Percentiles rank a stretch among this genome's conserved stretches.
Evolutionary conservation across 2,888 invertebrate genomes (phyloP).

Genomic region (Agrotis exclamationis): DNA sequence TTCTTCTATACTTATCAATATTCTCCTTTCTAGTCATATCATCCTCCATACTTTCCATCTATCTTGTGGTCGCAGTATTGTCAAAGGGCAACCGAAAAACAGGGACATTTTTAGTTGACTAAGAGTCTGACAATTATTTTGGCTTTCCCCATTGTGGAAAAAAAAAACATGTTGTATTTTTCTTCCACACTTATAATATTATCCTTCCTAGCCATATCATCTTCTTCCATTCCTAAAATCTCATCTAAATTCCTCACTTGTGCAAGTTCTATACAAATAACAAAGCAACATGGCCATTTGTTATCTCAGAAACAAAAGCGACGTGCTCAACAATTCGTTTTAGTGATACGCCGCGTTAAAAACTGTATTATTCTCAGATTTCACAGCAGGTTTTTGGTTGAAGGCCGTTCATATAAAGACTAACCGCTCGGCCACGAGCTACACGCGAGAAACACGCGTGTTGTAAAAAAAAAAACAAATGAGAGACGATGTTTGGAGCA

Average conservation of each 20-base stretch:
- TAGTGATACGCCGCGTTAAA: constrained; percentile 11
- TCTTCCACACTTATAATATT: no score
- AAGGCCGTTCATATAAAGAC: constrained; percentile 27
- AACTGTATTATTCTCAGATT: constrained; percentile 43
- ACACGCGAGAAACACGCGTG: neutral
- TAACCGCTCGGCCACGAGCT: neutral
- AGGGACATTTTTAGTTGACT: no score
- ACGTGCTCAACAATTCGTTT: constrained; percentile 19
- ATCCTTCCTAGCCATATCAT: no score
- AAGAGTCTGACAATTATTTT: no score
- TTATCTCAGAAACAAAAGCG: constrained; percentile 10
- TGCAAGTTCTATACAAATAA: neutral
- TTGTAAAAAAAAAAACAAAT: neutral
- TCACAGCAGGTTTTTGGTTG: constrained; percentile 39
- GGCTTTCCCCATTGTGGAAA: no score
- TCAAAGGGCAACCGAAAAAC: no score
- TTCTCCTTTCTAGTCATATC: no score
- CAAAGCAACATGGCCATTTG: constrained; percentile 7
- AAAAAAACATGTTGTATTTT: no score
- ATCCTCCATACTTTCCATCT: no score
- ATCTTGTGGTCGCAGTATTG: no score
- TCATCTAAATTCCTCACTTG: neutral
- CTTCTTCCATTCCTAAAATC: no score
- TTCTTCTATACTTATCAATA: no score
- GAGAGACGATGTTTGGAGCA: neutral